phyloP scores from a whole-genome alignment of 2,797 vertebrate species.

The Anguilla obscura region DNA sequence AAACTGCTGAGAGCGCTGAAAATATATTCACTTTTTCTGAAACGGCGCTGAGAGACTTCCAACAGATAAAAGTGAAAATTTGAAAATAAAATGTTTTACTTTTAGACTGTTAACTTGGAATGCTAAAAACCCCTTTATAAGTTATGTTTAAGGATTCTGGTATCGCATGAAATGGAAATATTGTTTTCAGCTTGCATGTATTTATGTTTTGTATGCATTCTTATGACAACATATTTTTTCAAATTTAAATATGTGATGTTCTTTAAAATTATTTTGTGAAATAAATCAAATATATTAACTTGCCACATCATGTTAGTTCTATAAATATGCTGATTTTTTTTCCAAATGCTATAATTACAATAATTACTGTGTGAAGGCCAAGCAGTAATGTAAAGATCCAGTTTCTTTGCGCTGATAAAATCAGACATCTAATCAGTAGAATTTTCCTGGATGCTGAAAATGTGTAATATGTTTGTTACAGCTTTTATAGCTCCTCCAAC shows the following conservation, averaged over 20 bases:
- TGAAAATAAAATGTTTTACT: slow-evolving; percentile 4
- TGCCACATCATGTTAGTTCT: neutral
- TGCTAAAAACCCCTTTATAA: neutral
- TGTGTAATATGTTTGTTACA: neutral
- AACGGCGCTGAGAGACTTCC: neutral
- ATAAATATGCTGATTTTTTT: neutral
- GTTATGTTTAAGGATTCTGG: neutral
- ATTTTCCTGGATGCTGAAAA: neutral
- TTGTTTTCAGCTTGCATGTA: neutral
- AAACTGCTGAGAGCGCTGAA: neutral
- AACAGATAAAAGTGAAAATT: neutral
- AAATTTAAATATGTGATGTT: neutral
- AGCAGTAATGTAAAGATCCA: neutral
- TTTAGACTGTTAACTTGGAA: slow-evolving; percentile 6
- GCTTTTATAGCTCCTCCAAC: neutral
- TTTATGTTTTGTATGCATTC: neutral
- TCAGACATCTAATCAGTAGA: neutral
- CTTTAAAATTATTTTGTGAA: neutral
- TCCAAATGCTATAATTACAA: neutral
- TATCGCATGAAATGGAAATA: neutral
- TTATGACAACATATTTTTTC: neutral
- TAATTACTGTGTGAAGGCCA: neutral
- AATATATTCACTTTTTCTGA: neutral
- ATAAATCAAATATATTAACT: neutral
- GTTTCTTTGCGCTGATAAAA: neutral